Percentiles rank a stretch among this genome's conserved stretches.
phyloP scores from a whole-genome alignment of 2,797 vertebrate genomes.

The Centroberyx gerrardi region DNA sequence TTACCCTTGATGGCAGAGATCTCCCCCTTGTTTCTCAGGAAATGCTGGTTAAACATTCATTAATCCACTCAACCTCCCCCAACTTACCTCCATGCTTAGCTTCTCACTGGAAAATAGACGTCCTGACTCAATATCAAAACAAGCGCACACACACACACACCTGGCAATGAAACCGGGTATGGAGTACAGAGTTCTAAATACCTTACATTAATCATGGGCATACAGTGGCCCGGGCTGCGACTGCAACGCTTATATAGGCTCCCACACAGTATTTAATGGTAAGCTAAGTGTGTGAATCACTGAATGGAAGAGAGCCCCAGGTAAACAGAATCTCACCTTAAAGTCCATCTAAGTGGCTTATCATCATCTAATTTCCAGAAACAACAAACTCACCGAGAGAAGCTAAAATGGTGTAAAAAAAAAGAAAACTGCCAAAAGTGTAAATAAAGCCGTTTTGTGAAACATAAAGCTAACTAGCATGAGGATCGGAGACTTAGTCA shows the following conservation, averaged over 20 bases:
- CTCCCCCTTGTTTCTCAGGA: conserved; percentile 38
- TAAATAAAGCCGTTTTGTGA: background rate
- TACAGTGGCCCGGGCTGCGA: background rate
- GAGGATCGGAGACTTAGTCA: background rate
- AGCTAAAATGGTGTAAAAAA: background rate
- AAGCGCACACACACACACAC: background rate
- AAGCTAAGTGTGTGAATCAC: background rate
- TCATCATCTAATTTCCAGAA: background rate
- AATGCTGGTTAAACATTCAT: conserved; percentile 44
- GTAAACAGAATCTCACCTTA: conserved; percentile 2
- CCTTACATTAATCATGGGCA: background rate
- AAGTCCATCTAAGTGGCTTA: background rate
- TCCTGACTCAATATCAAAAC: conserved; percentile 30
- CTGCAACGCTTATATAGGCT: background rate
- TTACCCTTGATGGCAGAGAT: conserved; percentile 28
- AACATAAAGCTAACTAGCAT: background rate
- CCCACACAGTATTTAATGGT: background rate
- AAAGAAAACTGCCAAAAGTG: background rate
- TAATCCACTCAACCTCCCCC: conserved; percentile 5
- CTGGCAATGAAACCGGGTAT: conserved; percentile 1
- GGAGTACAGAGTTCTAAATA: background rate
- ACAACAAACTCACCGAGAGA: background rate
- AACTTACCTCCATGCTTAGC: conserved; percentile 32
- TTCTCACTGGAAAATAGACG: conserved; percentile 14
- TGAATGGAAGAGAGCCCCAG: background rate